phyloP scores from a whole-genome alignment of 92 coral and sea anemone genomes.

The Montipora capitata region DNA sequence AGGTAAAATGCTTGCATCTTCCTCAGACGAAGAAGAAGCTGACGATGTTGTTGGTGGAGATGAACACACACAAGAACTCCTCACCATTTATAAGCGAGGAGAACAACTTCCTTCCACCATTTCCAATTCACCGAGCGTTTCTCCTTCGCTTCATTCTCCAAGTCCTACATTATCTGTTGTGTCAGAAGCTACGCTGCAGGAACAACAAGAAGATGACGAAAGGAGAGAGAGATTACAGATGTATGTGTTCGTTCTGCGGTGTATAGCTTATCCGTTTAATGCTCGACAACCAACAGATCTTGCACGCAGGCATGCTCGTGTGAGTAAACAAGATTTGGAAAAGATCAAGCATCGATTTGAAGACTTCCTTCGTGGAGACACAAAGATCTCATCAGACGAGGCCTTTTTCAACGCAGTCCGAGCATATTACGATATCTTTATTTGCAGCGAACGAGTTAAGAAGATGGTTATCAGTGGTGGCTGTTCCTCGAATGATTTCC shows the following conservation, averaged over 20 bases:
- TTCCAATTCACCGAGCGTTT: slow-evolving; percentile 64
- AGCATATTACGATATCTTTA: slow-evolving; percentile 88
- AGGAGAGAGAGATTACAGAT: slow-evolving; percentile 88
- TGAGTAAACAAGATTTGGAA: slow-evolving; percentile 87
- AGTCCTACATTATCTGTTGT: slow-evolving; percentile 92
- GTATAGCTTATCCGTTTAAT: slow-evolving; percentile 94
- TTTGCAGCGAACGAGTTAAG: slow-evolving; percentile 92
- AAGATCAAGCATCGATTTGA: slow-evolving; percentile 87
- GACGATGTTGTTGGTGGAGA: slow-evolving; percentile 58
- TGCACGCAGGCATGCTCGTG: slow-evolving; percentile 89
- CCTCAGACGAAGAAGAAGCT: slow-evolving; percentile 69
- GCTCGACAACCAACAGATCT: slow-evolving; percentile 98
- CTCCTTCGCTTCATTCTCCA: slow-evolving; percentile 78
- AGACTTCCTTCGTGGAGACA: slow-evolving; percentile 90
- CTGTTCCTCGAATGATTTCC: slow-evolving; percentile 94
- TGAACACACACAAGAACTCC: slow-evolving; percentile 53
- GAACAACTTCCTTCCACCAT: slow-evolving; percentile 3
- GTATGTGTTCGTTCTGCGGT: slow-evolving; percentile 94
- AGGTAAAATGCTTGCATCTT: slow-evolving; percentile 52
- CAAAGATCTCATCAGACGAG: slow-evolving; percentile 91
- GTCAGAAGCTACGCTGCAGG: slow-evolving; percentile 78
- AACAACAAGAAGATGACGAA: slow-evolving; percentile 87
- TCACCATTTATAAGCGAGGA: slow-evolving; percentile 46
- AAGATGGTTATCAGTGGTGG: slow-evolving; percentile 96
- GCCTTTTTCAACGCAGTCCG: slow-evolving; percentile 94